phyloP scores from a whole-genome alignment of 2,888 invertebrate species.

The Sepiola atlantica region DNA sequence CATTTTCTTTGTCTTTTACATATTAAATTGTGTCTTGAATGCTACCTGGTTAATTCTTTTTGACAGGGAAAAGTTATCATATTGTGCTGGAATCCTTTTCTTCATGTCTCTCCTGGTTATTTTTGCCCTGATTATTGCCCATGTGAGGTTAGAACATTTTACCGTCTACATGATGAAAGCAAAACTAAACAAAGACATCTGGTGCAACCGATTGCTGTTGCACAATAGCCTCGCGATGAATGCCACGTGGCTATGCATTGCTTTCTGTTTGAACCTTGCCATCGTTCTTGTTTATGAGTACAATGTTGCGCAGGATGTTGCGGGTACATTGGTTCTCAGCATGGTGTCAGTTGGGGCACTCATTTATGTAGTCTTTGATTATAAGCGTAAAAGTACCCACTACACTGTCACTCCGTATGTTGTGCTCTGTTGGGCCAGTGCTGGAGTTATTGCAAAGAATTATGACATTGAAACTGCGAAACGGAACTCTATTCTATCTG shows the following conservation, averaged over 20 bases:
- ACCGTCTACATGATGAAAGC: constrained; percentile 56
- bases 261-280: constrained; percentile 67
- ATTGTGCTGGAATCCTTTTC: constrained; percentile 57
- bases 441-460: constrained; percentile 64
- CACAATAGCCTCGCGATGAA: constrained; percentile 70
- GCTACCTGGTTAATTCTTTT: constrained; percentile 68
- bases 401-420: constrained; percentile 71
- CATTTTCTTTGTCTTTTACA: constrained; percentile 61
- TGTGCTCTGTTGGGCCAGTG: constrained; percentile 67
- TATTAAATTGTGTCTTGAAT: constrained; percentile 63
- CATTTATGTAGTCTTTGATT: constrained; percentile 64
- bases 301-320: constrained; percentile 53
- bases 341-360: constrained; percentile 61
- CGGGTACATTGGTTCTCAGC: constrained; percentile 61
- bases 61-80: constrained; percentile 62
- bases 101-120: constrained; percentile 60
- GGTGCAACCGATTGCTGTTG: constrained; percentile 66
- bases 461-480: constrained; percentile 55
- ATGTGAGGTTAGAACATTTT: constrained; percentile 57
- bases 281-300: constrained; percentile 62
- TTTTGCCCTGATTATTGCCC: constrained; percentile 60
- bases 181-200: constrained; percentile 61
- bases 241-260: constrained; percentile 69
- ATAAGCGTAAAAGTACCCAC: constrained; percentile 66
- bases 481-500: constrained; percentile 61